Evolutionary conservation across 2,797 vertebrate species (phyloP), one percentile per base, ranked within the genome.

Genomic region (Telmatherina bonti): DNA sequence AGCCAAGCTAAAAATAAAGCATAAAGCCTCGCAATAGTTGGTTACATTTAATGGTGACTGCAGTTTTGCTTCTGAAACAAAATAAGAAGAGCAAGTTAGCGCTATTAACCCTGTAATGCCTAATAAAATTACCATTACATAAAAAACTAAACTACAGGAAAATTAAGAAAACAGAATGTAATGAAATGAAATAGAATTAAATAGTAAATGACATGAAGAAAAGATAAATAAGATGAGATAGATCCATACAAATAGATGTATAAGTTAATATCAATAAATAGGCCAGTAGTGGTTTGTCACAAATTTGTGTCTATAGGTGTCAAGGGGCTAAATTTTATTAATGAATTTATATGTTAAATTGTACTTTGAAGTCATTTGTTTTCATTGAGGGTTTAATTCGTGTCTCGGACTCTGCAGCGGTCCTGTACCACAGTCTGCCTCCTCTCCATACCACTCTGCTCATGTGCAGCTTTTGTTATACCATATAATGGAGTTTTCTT

Each of bases 1-100:
- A 54, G 70, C 26, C 11, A 47, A 62, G 52, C 54, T 67, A 67
- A 85, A 85, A 84, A 76, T 64, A 82, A 49, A 52, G 52, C 35
- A 11, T 10, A 33, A 47, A 71, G 56, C 67, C 38, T 33, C 47
- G 66, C 58, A 72, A 70, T n/a, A 47, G 53, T 7, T 20, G 9
- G 20, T 59, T 36, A 62, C 27, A 69, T 64, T 27, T 53, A 26
- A 20, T 3, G 12, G 36, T 36, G 22, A 76, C 56, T 30, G 52
- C 45, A 67, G 5, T 61, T 68, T 69, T 62, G 18, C 55, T 47
- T 74, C 15, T 35, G n/a, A 68, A 72, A 26, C 3, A 18, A 29
- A 67, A 67, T 53, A 38, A 61, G 35, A 22, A 68, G 47, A 64
- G 16, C 8, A 43, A 68, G 47, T 52, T 20, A n/a, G 27, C 7